Conservation (phyloP, 2,113 vertebrate species). For the Ammospiza caudacuta region DNA sequence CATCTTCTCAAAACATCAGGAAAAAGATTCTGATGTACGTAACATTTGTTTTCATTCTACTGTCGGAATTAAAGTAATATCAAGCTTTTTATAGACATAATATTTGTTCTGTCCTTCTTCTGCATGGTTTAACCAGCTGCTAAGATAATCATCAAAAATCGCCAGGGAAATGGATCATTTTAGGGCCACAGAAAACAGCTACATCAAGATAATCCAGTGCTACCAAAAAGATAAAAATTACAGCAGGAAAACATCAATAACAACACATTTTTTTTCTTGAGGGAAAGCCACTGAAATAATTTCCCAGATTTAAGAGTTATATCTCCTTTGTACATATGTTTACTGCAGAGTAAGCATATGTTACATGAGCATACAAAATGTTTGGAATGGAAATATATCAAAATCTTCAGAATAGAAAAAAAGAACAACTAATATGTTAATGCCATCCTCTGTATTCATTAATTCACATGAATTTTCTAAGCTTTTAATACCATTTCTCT, state of each 20-base stretch:
- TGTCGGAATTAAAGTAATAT: not conserved
- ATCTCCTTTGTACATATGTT: not conserved
- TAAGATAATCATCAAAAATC: conserved; percentile 29
- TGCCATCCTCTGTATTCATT: not conserved
- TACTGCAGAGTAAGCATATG: not conserved
- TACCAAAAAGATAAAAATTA: not conserved
- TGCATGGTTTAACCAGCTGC: conserved; percentile 29
- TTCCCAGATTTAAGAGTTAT: not conserved
- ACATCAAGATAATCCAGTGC: not conserved
- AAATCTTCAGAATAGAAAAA: not conserved
- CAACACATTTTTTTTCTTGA: not conserved
- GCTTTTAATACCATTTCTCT: not conserved
- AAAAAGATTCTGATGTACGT: not conserved
- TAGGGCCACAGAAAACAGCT: not conserved
- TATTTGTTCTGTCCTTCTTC: conserved; percentile 30
- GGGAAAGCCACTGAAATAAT: not conserved
- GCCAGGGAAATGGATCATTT: not conserved
- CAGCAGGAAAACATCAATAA: not conserved
- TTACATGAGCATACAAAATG: not conserved
- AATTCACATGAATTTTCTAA: not conserved
- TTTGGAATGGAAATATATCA: not conserved
- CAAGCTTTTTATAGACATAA: conserved; percentile 27
- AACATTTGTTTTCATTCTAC: conserved; percentile 39
- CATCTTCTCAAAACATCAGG: conserved; percentile 49
- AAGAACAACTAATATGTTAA: not conserved